Evolutionary conservation across 1,140 invertebrate species (phyloP).

Genomic region (Polypedilum pembai): DNA sequence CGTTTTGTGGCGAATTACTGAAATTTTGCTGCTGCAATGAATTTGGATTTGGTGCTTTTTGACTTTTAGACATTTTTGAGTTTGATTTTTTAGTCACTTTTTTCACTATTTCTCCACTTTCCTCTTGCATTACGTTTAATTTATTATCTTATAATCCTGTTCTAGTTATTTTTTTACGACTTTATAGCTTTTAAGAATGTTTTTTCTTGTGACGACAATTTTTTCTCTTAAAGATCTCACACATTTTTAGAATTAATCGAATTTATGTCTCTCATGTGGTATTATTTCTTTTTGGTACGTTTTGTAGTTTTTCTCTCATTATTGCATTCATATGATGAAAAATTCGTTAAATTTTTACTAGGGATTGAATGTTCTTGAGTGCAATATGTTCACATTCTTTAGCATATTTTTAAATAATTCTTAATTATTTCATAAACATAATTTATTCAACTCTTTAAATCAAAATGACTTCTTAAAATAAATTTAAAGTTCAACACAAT

Average conservation of each 20-base stretch:
- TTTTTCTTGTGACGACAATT: conserved; percentile 16
- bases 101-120: conserved; percentile 8
- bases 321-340: no score
- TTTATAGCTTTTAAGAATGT: conserved; percentile 19
- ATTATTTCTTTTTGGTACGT: conserved; percentile 21
- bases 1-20: conserved; percentile 65
- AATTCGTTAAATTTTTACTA: no score
- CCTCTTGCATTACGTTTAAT: conserved; percentile 9
- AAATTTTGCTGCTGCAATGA: conserved; percentile 45
- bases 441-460: no score
- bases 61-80: conserved; percentile 22
- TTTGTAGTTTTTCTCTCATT: no score
- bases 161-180: not conserved
- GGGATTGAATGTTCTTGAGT: no score
- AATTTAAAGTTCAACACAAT: no score
- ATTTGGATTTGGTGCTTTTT: conserved; percentile 15
- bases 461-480: no score
- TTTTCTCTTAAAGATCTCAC: conserved; percentile 42
- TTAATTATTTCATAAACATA: no score
- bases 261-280: conserved; percentile 34
- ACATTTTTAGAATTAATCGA: conserved; percentile 42
- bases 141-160: not conserved
- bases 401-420: no score
- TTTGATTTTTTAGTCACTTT: conserved; percentile 28
- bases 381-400: no score